phyloP scores from a whole-genome alignment of 2,888 invertebrate species.

The Nomada ruficornis region DNA sequence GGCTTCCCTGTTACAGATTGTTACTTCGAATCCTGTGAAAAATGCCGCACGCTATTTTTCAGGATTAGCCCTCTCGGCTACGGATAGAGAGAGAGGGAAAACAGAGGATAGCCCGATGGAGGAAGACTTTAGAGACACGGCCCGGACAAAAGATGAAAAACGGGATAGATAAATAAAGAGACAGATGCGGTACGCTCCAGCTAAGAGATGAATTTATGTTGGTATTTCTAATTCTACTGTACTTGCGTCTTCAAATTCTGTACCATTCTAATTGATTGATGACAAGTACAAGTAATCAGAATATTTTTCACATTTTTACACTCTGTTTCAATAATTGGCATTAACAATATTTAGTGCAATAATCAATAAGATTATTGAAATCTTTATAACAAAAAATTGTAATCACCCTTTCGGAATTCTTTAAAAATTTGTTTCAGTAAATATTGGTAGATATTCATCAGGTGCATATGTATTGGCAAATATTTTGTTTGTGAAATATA shows the following conservation, averaged over 20 bases:
- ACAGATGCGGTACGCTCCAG: slow-evolving; percentile 15
- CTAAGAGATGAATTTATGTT: slow-evolving; percentile 21
- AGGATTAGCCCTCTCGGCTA: slow-evolving; percentile 74
- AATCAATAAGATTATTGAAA: neutral
- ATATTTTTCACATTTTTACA: neutral
- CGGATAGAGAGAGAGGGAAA: slow-evolving; percentile 39
- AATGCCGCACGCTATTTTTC: slow-evolving; percentile 78
- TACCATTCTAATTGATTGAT: neutral
- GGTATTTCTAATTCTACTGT: slow-evolving; percentile 14
- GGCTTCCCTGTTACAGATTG: slow-evolving; percentile 70
- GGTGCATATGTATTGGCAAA: too few species aligned
- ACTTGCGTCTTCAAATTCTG: neutral
- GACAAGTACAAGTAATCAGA: neutral
- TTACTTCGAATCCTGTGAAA: slow-evolving; percentile 78
- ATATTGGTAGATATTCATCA: too few species aligned
- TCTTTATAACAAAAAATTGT: neutral
- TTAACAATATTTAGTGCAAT: neutral
- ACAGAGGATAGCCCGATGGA: slow-evolving; percentile 26
- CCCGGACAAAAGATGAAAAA: slow-evolving; percentile 33
- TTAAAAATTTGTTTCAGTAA: too few species aligned
- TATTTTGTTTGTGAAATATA: too few species aligned
- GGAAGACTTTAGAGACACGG: slow-evolving; percentile 19
- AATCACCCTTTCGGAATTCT: too few species aligned
- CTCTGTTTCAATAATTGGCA: neutral
- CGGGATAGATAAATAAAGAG: slow-evolving; percentile 43